Percentiles rank a stretch among this genome's conserved stretches.
Evolutionary conservation across 2,113 vertebrate species (phyloP).

Genomic region (Ophthalmolycus amberensis): DNA sequence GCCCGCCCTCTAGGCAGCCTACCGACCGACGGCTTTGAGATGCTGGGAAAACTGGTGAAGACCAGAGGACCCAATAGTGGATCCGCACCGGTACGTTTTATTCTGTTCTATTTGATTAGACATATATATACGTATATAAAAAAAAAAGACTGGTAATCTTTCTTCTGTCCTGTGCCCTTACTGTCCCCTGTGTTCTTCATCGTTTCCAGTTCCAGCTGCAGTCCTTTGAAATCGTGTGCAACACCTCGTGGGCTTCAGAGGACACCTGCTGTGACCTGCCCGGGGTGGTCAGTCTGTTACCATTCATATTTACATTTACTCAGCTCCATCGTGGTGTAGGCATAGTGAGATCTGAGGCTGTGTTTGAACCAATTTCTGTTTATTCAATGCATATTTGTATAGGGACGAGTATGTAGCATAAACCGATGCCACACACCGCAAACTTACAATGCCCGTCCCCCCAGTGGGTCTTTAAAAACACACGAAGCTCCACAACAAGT

Average conservation of each 20-base stretch:
- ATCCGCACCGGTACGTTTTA: conserved; percentile 84
- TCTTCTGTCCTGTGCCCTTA: neutral
- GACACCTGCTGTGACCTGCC: conserved; percentile 94
- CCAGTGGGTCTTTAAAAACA: neutral
- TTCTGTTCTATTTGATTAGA: neutral
- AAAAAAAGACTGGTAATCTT: neutral
- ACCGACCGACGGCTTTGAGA: conserved; percentile 88
- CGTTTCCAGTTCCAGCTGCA: conserved; percentile 90
- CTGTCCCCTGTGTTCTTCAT: neutral
- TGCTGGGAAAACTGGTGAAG: conserved; percentile 90
- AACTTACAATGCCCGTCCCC: too few relatives aligned
- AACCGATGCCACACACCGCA: neutral
- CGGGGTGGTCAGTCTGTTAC: conserved; percentile 80
- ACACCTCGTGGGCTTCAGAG: conserved; percentile 85
- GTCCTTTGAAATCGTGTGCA: conserved; percentile 89
- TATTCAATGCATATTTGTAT: neutral
- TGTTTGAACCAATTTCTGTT: neutral
- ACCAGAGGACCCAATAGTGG: conserved; percentile 88
- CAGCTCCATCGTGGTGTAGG: neutral
- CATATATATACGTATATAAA: neutral
- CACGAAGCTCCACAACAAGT: neutral
- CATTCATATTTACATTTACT: neutral
- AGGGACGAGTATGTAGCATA: neutral
- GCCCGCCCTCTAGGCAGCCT: conserved; percentile 82
- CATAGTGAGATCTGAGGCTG: neutral